Evolutionary conservation across 2,113 vertebrate genomes (phyloP).

Genomic region (Saccopteryx leptura): DNA sequence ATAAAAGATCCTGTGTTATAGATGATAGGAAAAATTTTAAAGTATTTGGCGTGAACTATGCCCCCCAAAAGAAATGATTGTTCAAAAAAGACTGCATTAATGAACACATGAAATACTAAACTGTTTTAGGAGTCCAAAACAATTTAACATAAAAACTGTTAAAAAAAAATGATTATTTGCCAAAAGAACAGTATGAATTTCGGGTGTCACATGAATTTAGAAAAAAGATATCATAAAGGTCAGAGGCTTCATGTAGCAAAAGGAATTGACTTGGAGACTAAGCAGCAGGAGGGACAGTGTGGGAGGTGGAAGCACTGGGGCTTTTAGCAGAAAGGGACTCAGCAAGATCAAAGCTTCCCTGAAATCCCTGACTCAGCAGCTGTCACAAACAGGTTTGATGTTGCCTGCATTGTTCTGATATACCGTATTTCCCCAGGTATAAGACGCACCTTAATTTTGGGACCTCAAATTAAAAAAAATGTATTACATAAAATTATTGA

Average conservation of each 20-base stretch:
- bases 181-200: not conserved
- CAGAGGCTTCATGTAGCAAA: not conserved
- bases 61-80: not conserved
- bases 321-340: not conserved
- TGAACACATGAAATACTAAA: not conserved
- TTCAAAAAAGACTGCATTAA: constrained; percentile 19
- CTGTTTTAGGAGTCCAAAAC: not conserved
- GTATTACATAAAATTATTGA: no score
- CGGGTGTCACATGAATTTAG: not conserved
- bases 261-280: not conserved
- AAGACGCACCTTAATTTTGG: no score
- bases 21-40: not conserved
- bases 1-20: not conserved
- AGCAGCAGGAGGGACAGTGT: no score
- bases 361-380: not conserved
- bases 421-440: no score
- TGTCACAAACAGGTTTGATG: constrained; percentile 63
- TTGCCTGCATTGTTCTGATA: not conserved
- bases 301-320: not conserved
- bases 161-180: constrained; percentile 27
- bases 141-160: constrained; percentile 15
- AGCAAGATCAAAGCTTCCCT: not conserved
- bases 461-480: no score
- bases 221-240: not conserved
- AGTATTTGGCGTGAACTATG: not conserved